phyloP scores from a whole-genome alignment of 2,888 invertebrate species.

The Stictocephala bisonia region DNA sequence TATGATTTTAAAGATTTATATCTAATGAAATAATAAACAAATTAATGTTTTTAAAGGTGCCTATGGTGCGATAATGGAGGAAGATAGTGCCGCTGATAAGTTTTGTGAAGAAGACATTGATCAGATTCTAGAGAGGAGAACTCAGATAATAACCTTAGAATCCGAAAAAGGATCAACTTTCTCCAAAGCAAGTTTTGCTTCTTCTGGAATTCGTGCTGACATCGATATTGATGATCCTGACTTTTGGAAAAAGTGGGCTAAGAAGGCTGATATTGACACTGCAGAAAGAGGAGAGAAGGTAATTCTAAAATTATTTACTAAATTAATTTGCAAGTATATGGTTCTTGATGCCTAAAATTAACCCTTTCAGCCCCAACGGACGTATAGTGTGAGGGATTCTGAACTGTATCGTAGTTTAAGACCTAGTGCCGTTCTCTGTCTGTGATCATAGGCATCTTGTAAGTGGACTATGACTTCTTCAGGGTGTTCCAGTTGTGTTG shows the following conservation, averaged over 20 bases:
- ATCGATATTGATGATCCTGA: conserved; percentile 99
- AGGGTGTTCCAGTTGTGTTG: no score
- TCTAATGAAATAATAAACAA: no score
- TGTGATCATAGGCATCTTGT: no score
- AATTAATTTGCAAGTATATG: no score
- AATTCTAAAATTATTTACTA: no score
- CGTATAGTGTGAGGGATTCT: no score
- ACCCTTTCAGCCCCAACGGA: no score
- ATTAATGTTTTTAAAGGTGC: conserved; percentile 77
- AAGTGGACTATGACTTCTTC: no score
- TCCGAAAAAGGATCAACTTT: conserved; percentile 95
- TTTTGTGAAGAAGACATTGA: conserved; percentile 99
- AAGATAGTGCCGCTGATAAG: conserved; percentile 97
- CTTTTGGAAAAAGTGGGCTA: conserved; percentile 99
- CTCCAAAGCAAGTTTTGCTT: conserved; percentile 96
- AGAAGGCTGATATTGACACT: conserved; percentile 97
- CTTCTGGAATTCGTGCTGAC: conserved; percentile 95
- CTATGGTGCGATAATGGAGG: conserved; percentile 99
- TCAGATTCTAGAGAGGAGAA: conserved; percentile 94
- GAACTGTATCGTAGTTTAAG: no score
- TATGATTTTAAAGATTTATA: no score
- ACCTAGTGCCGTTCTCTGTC: no score
- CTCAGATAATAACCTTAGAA: conserved; percentile 95
- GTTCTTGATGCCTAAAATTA: no score
- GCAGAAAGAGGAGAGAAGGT: conserved; percentile 87